Conservation (phyloP, 2,113 vertebrate genomes). For the Cephalopholis sonnerati region DNA sequence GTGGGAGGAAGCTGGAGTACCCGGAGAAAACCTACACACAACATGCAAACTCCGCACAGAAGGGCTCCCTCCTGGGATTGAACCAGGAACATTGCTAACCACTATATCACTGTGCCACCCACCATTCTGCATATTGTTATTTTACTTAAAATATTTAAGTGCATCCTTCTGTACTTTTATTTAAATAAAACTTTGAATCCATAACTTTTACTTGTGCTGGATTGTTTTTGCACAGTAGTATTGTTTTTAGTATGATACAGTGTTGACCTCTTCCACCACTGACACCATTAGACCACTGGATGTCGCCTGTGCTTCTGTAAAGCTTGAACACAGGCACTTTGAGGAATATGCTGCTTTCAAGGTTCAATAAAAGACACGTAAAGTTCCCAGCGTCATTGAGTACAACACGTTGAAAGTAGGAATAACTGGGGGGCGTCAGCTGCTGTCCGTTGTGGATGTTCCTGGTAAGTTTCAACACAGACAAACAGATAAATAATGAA, state of each 20-base stretch:
- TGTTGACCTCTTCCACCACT: not conserved
- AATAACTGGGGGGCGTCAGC: no score
- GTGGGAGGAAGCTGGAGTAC: no score
- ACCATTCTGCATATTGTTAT: no score
- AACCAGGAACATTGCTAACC: no score
- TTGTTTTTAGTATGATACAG: not conserved
- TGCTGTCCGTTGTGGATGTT: not conserved
- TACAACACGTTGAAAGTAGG: not conserved
- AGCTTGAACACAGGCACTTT: constrained; percentile 4
- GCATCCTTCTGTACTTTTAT: not conserved
- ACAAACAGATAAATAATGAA: not conserved
- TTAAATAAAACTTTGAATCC: not conserved
- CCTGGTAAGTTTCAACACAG: not conserved
- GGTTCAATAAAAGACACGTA: not conserved
- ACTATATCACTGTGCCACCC: no score
- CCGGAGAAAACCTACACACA: no score
- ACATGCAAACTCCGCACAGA: no score
- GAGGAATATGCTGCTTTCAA: constrained; percentile 12
- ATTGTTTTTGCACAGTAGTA: not conserved
- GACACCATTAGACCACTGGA: constrained; percentile 25
- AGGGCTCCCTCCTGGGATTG: no score
- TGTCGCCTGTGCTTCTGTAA: constrained; percentile 30
- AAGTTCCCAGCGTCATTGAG: accelerated
- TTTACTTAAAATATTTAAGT: no score
- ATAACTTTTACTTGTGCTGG: not conserved